Evolutionary conservation across 53 echinoderm and acorn worm genomes (phyloP), one percentile per base, ranked within the genome.

Genomic region (Echinarachnius parma): DNA sequence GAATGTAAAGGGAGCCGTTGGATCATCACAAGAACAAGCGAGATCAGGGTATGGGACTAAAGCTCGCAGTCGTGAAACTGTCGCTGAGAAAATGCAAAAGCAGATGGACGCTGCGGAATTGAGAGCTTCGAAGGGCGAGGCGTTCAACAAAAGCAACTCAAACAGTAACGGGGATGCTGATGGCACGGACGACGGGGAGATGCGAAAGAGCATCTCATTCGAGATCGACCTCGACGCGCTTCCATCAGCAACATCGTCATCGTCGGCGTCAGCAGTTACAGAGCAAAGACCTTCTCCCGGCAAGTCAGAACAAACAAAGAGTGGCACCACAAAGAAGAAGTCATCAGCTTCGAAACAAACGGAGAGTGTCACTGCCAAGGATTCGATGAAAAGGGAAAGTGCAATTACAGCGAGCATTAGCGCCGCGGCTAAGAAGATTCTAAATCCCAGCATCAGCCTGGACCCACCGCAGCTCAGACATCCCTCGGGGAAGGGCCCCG

Each of bases 81-180:
- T 65, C 45, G 68, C 29, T 49, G 30, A 68, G 68, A 68, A 52
- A 37, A 50, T 53, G 53, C 15, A 21, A 4, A 27, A 2, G 5
- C 55, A 35, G 39, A 8, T 14, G 7, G 27, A 22, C 9, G 45
- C 36, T 24, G 2, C 26, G 56, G 74, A 72, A 28, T 37, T 36
- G 44, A 54, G 57, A 57, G 36, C 39, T 35, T 72, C 29, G 5
- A 4, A 4, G 7, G 8, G 27, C 4, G 28, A 25, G 24, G 28
- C 7, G 2, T 44, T 57, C 8, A 72, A 72, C 57, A 72, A 57
- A 29, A 72, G 74, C 57, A 72, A 72, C 44, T 72, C 74, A 56
- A 72, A 72, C 57, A 72, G 74, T 19, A 72, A 72, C 28, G 74
- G 74, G 24, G 37, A 15, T 36, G 58, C 55, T 25, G 68, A 34